Evolutionary conservation across 2,113 vertebrate genomes (phyloP).

Genomic region (Chamaea fasciata): DNA sequence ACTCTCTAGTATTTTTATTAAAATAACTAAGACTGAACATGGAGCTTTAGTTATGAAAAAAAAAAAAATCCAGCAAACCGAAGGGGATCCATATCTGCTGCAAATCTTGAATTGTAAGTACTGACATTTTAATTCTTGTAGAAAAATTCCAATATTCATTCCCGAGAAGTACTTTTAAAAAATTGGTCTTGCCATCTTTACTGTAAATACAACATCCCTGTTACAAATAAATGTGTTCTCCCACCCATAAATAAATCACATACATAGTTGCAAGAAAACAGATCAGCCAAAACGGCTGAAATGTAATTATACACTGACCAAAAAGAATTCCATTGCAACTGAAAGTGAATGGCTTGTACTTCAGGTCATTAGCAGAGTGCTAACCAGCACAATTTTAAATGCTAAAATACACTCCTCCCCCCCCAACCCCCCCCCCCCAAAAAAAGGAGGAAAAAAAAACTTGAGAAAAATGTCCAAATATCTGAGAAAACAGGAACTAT

Average conservation of each 20-base stretch:
- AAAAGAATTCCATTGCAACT: background rate
- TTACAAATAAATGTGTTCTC: background rate
- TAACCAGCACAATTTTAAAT: background rate
- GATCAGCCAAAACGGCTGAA: background rate
- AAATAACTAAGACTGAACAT: background rate
- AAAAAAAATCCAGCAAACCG: background rate
- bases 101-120: background rate
- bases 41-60: background rate
- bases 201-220: background rate
- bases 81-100: background rate
- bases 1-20: background rate
- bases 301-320: background rate
- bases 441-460: rapidly evolving
- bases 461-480: background rate
- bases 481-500: background rate
- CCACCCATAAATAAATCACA: background rate
- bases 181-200: background rate
- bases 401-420: rapidly evolving
- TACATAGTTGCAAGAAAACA: background rate
- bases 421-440: rapidly evolving
- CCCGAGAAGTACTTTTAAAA: background rate
- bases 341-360: background rate
- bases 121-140: background rate
- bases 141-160: background rate
- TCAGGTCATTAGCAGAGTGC: background rate